Evolutionary conservation across 2,113 vertebrate species (phyloP).

Genomic region (Oryzias curvinotus): DNA sequence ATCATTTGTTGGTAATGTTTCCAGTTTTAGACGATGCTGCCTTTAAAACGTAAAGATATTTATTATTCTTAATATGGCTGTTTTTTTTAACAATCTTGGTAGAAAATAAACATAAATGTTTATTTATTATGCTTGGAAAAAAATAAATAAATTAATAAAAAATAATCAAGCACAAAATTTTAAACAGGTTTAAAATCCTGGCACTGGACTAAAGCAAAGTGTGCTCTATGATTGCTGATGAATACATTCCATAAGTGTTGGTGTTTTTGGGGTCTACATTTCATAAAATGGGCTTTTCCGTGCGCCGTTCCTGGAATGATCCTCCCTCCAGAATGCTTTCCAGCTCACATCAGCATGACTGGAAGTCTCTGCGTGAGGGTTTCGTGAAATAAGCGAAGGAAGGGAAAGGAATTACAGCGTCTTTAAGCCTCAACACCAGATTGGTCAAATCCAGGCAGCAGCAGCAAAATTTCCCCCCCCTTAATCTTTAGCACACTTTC

Average conservation of each 20-base stretch:
- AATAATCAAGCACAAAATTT: too few species aligned
- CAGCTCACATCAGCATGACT: slow-evolving; percentile 39
- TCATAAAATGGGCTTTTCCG: slow-evolving; percentile 9
- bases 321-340: slow-evolving; percentile 42
- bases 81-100: too few species aligned
- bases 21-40: too few species aligned
- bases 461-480: slow-evolving; percentile 59
- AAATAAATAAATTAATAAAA: too few species aligned
- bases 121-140: too few species aligned
- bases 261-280: neutral
- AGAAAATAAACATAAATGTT: too few species aligned
- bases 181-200: too few species aligned
- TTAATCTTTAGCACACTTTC: slow-evolving; percentile 64
- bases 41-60: too few species aligned
- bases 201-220: too few species aligned
- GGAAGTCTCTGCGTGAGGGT: slow-evolving; percentile 13
- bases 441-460: slow-evolving; percentile 69
- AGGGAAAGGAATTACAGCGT: slow-evolving; percentile 60
- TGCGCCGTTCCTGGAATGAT: slow-evolving; percentile 28
- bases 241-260: neutral
- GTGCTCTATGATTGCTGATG: too few species aligned
- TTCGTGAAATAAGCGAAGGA: slow-evolving; percentile 35
- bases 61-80: too few species aligned
- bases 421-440: slow-evolving; percentile 65
- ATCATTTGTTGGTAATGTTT: too few species aligned